Evolutionary conservation across 2,888 invertebrate genomes (phyloP).

Genomic region (Sminthurinus aureus): DNA sequence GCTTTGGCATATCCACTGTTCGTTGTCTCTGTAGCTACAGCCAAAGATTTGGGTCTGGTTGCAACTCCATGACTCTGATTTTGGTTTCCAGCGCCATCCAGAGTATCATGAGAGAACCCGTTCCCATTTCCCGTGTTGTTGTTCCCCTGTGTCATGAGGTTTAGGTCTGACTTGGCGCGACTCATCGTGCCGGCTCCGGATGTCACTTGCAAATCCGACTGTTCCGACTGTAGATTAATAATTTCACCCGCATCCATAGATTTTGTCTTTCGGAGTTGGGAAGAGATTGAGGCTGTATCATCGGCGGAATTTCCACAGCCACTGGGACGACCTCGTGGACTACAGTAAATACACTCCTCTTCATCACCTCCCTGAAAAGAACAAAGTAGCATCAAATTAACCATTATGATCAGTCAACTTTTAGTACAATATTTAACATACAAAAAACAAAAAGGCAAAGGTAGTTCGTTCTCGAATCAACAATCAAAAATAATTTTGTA

Average conservation of each 20-base stretch:
- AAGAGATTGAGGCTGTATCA: conserved; percentile 79
- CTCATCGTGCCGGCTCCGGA: conserved; percentile 50
- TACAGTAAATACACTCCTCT: conserved; percentile 74
- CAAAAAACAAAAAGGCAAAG: too few species aligned
- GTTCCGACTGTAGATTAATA: conserved; percentile 49
- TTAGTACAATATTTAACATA: too few species aligned
- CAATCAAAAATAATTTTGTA: too few species aligned
- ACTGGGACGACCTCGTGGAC: conserved; percentile 66
- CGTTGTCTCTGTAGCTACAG: conserved; percentile 66
- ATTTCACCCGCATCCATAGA: conserved; percentile 81
- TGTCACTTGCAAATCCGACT: conserved; percentile 47
- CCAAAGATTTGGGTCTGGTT: conserved; percentile 63
- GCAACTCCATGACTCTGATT: not conserved
- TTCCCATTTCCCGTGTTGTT: conserved; percentile 30
- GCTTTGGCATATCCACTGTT: conserved; percentile 81
- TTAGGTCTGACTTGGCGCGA: conserved; percentile 87
- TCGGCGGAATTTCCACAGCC: conserved; percentile 64
- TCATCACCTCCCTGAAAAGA: conserved; percentile 76
- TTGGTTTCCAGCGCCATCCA: not conserved
- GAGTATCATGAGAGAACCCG: conserved; percentile 9
- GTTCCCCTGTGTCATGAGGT: conserved; percentile 67
- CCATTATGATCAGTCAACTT: too few species aligned
- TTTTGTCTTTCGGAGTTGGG: conserved; percentile 83
- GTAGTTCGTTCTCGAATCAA: too few species aligned
- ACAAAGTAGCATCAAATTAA: not conserved